These are phyloP conservation scores for Camponotus fellah DNA, from an alignment of 2,888 invertebrate genomes.

Conservation along the genomic window DNA sequence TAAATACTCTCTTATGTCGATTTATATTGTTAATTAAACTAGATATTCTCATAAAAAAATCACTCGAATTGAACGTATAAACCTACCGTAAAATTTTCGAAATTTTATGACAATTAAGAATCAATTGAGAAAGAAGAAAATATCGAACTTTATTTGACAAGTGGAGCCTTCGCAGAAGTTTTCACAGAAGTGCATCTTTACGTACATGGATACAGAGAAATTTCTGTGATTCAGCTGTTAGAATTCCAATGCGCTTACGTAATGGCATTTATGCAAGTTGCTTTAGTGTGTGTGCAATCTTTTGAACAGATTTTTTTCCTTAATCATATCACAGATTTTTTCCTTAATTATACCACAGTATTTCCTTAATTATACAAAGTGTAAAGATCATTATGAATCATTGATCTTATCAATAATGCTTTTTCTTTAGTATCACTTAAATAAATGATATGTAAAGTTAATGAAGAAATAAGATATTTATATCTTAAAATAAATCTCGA, in stretches of 20 bases:
- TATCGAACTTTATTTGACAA: conserved; percentile 47
- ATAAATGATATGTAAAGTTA: not conserved
- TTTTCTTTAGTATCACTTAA: not conserved
- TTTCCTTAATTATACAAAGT: not conserved
- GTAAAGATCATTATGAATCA: conserved; percentile 47
- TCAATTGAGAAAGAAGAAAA: conserved; percentile 53
- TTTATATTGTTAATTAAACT: not conserved
- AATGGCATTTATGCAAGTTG: conserved; percentile 62
- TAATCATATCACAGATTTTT: not conserved
- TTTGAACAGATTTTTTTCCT: not conserved
- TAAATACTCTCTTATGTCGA: not conserved
- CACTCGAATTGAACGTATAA: not conserved
- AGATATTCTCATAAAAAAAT: not conserved
- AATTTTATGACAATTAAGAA: conserved; percentile 64
- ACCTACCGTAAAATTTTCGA: conserved; percentile 42
- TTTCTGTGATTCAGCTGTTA: conserved; percentile 79
- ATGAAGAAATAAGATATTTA: not conserved
- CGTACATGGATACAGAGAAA: conserved; percentile 55
- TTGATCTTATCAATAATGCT: not conserved
- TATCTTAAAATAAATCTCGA: not conserved
- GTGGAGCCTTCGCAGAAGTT: conserved; percentile 21
- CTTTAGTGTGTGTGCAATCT: conserved; percentile 55
- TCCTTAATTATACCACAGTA: not conserved
- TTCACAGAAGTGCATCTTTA: conserved; percentile 33
- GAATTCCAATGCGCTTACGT: conserved; percentile 77